phyloP scores from a whole-genome alignment of 2,113 vertebrate genomes.

The Ellobius talpinus region DNA sequence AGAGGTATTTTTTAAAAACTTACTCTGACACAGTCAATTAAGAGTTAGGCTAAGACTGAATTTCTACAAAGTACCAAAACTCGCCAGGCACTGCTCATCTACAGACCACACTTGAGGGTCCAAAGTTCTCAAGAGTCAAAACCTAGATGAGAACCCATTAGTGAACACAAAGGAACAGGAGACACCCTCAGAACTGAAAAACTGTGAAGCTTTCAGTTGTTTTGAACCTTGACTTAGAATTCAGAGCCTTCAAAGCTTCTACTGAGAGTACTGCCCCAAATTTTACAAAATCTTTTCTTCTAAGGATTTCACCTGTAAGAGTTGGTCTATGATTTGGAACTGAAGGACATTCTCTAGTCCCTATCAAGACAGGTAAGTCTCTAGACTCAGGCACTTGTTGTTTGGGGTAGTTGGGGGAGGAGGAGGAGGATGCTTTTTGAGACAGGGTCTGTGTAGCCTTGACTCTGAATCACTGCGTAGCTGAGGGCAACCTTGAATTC shows the following conservation, averaged over 20 bases:
- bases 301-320: background rate
- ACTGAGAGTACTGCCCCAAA: background rate
- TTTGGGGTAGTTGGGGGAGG: background rate
- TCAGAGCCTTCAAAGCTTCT: background rate
- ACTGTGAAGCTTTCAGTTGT: background rate
- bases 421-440: background rate
- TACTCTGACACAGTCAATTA: background rate
- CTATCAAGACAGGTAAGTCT: background rate
- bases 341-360: background rate
- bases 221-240: background rate
- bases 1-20: background rate
- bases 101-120: background rate
- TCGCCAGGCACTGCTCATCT: background rate
- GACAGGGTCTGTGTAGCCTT: background rate
- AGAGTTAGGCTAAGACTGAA: background rate
- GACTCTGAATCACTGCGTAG: background rate
- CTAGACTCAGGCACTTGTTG: background rate
- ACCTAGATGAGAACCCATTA: background rate
- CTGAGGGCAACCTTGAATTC: background rate
- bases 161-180: background rate
- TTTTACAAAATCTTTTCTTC: background rate
- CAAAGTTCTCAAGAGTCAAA: conserved; percentile 14
- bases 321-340: background rate
- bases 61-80: conserved; percentile 1
- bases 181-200: background rate